Conservation (phyloP, 2,113 vertebrate genomes). For the Pluvianellus socialis region DNA sequence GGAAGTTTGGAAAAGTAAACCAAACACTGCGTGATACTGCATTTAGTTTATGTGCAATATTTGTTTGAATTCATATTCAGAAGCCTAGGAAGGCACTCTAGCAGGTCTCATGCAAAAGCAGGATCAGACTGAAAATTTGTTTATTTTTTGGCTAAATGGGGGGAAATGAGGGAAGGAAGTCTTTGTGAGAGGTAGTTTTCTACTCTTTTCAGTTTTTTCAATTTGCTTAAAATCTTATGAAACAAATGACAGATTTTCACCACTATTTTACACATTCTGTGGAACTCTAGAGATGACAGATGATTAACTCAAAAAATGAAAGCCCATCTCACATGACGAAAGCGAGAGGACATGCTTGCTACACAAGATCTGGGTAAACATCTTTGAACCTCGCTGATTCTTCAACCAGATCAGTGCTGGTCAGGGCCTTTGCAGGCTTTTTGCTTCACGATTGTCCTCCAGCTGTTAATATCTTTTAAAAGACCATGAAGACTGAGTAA, state of each 20-base stretch:
- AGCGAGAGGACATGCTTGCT: background rate
- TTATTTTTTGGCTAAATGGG: background rate
- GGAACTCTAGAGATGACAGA: background rate
- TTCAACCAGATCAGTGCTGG: background rate
- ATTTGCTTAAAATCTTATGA: background rate
- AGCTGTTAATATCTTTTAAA: background rate
- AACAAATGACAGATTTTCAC: background rate
- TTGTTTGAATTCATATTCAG: background rate
- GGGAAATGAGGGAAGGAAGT: background rate
- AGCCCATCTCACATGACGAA: background rate
- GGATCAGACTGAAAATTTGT: background rate
- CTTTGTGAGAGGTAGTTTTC: background rate
- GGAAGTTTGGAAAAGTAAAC: background rate
- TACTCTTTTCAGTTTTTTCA: background rate
- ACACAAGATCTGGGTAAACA: background rate
- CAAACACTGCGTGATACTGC: accelerated
- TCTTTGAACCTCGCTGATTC: background rate
- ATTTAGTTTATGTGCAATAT: background rate
- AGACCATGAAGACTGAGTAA: background rate
- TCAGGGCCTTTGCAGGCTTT: background rate
- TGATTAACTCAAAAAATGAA: background rate
- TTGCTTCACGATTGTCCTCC: background rate
- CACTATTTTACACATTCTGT: background rate
- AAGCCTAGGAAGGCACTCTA: background rate
- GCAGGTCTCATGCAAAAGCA: background rate